Percentiles rank a stretch among this genome's conserved stretches.
phyloP scores from a whole-genome alignment of 2,113 vertebrate species.

The Pampusana beccarii region DNA sequence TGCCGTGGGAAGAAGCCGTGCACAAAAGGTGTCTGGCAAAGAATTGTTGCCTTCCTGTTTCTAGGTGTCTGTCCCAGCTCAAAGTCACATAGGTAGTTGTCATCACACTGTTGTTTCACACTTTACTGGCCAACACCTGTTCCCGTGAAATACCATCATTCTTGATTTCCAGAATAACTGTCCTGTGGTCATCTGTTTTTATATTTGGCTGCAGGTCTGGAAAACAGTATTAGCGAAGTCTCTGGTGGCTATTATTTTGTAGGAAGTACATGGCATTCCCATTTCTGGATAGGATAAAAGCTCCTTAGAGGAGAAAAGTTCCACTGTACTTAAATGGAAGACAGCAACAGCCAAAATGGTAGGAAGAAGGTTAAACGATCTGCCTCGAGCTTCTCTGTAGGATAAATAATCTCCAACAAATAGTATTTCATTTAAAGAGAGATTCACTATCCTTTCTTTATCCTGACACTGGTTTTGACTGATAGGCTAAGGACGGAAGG shows the following conservation, averaged over 20 bases:
- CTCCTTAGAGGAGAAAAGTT: not conserved
- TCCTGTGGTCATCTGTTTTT: not conserved
- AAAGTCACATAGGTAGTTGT: not conserved
- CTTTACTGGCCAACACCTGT: not conserved
- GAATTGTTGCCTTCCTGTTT: not conserved
- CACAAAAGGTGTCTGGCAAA: not conserved
- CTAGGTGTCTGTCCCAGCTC: not conserved
- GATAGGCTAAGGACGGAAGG: not conserved
- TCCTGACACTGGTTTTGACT: not conserved
- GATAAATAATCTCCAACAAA: not conserved
- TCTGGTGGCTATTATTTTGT: not conserved
- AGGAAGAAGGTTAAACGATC: not conserved
- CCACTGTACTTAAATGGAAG: not conserved
- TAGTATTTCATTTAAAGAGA: not conserved
- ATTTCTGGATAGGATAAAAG: not conserved
- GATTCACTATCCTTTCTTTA: not conserved
- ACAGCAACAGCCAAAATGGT: not conserved
- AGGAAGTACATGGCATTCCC: not conserved
- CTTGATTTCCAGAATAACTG: not conserved
- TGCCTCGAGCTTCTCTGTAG: not conserved
- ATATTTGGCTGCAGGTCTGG: not conserved
- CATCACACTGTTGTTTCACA: not conserved
- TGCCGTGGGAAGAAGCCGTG: not conserved
- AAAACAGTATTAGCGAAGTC: not conserved
- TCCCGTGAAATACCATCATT: not conserved